phyloP scores from a whole-genome alignment of 1,140 invertebrate genomes.

The Zaprionus gabonicus region DNA sequence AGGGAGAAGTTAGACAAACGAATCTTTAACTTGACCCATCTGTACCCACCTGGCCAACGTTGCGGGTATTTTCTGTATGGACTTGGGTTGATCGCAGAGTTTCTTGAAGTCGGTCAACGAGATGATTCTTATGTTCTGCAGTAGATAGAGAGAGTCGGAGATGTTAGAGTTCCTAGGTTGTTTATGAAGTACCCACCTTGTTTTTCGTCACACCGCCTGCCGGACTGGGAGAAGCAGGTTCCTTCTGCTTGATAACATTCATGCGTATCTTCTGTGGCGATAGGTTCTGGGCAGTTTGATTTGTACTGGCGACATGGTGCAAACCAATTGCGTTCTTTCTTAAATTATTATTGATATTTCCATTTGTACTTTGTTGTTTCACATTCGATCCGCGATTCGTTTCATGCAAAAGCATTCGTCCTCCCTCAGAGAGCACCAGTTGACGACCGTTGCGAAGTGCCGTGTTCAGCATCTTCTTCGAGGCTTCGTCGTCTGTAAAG shows the following conservation, averaged over 20 bases:
- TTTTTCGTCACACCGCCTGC: constrained; percentile 65
- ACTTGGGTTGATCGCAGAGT: constrained; percentile 67
- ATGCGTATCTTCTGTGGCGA: constrained; percentile 70
- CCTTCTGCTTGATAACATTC: constrained; percentile 72
- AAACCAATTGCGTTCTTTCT: constrained; percentile 40
- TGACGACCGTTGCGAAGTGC: constrained; percentile 92
- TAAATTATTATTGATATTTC: constrained; percentile 43
- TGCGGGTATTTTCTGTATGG: constrained; percentile 73
- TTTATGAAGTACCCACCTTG: constrained; percentile 35
- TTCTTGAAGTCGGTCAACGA: constrained; percentile 82
- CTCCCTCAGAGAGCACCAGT: constrained; percentile 91
- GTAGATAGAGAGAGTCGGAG: constrained; percentile 1
- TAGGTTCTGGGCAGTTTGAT: constrained; percentile 33
- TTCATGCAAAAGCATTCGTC: constrained; percentile 90
- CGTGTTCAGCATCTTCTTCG: constrained; percentile 86
- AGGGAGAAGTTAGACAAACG: neutral
- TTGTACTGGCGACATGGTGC: constrained; percentile 28
- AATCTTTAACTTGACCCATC: neutral
- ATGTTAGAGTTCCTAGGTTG: too few species aligned
- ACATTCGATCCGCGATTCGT: constrained; percentile 60
- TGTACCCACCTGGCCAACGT: constrained; percentile 61
- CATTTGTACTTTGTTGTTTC: constrained; percentile 58
- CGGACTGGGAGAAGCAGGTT: constrained; percentile 26
- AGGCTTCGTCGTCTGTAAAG: constrained; percentile 88
- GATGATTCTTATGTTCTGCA: constrained; percentile 79